These are phyloP conservation scores for Zaprionus lineosus DNA, from an alignment of 2,888 invertebrate genomes.

Conservation along the genomic window DNA sequence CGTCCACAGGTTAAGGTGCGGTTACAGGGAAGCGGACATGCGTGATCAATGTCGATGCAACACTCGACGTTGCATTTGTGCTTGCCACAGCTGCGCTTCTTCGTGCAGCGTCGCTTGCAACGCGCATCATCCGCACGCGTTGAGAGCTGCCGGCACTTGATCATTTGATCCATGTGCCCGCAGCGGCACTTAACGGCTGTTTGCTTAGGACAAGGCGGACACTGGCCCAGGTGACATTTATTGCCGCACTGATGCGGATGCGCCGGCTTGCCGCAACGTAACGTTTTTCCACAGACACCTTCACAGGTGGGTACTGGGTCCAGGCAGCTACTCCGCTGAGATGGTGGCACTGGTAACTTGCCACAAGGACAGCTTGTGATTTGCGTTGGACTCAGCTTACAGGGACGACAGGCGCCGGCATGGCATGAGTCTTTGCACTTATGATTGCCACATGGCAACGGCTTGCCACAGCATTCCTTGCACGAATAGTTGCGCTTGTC, in stretches of 20 bases:
- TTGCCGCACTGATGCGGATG: constrained; percentile 87
- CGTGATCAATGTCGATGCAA: constrained; percentile 93
- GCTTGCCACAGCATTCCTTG: constrained; percentile 85
- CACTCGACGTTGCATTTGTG: constrained; percentile 96
- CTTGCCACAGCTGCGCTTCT: constrained; percentile 92
- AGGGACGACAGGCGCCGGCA: constrained; percentile 86
- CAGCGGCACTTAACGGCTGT: constrained; percentile 92
- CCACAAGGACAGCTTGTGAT: constrained; percentile 91
- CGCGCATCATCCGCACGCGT: constrained; percentile 88
- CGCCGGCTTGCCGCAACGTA: constrained; percentile 87
- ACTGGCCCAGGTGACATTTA: constrained; percentile 87
- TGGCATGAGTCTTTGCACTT: constrained; percentile 88
- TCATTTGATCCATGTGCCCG: constrained; percentile 91
- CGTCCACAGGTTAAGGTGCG: constrained; percentile 92
- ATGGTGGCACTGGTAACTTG: constrained; percentile 84
- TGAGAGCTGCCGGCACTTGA: constrained; percentile 89
- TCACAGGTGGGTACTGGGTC: constrained; percentile 93
- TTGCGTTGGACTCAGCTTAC: constrained; percentile 85
- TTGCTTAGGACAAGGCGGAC: constrained; percentile 90
- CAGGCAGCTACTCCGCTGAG: constrained; percentile 87
- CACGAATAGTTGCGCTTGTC: constrained; percentile 85
- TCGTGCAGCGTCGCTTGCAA: constrained; percentile 95
- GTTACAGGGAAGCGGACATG: constrained; percentile 92
- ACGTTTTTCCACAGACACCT: constrained; percentile 86
- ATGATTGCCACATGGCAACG: constrained; percentile 88